Evolutionary conservation across 1,140 invertebrate species (phyloP), one percentile per base, ranked within the genome.

Genomic region (Temnothorax longispinosus): DNA sequence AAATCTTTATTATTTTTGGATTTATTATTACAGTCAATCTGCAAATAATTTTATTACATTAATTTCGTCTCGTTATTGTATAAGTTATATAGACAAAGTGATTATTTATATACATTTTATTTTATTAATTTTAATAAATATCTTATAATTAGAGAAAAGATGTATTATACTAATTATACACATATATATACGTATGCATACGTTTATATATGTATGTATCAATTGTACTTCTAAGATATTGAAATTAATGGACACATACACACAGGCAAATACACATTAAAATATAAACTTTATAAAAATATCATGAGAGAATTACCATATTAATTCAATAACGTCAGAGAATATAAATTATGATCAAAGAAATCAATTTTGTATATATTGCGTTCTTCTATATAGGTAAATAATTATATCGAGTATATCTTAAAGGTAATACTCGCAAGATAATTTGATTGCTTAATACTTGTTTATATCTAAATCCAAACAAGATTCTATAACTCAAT

Each of bases 1-100:
- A 76, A 78, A 85, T 94, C 92, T 85, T 95, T 94, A 21, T 86
- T 92, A 90, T 92, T 94, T 38, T 91, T 86, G 5, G 92, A 89
- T 71, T 89, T 91, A 80, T 89, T 90, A 75, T 89, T 92, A 6
- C 90, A 88, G 71, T 90, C 93, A 58, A 88, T 86, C 95, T 95
- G 72, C 50, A 82, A 92, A n/a, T 32, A 15, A 58, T 89, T 65
- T 15, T 1, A 60, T 72, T 67, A 0, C 6, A 58, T 65, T n/a
- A 27, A 35, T 38, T 50, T 56, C n/a, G 15, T 78, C 38, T n/a
- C 38, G 8, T 38, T 58, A 75, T 65, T 8, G 7, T 35, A 56
- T 35, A 67, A 80, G 44, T 60, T 58, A 41, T 32, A 76, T 60
- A 32, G 27, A 44, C n/a, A 21, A 65, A 50, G 32, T 7, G 11